These are phyloP conservation scores for Zaprionus obscuricornis DNA, from an alignment of 2,888 invertebrate species.

Conservation along the genomic window DNA sequence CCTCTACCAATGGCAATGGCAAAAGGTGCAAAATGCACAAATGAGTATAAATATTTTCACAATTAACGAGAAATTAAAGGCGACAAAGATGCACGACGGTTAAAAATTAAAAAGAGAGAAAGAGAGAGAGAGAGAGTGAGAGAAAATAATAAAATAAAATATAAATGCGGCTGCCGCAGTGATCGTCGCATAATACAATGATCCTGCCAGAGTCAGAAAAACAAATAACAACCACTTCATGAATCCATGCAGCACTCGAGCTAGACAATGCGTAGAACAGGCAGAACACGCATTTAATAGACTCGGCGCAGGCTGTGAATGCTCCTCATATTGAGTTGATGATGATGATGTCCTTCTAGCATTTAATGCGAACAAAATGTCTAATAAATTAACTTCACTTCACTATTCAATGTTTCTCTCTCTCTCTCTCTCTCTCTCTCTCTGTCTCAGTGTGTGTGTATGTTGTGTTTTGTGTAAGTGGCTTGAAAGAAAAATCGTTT, in stretches of 20 bases:
- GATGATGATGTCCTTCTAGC: constrained; percentile 78
- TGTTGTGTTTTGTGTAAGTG: constrained; percentile 73
- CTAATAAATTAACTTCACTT: constrained; percentile 82
- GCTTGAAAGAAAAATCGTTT: constrained; percentile 79
- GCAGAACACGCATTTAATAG: constrained; percentile 76
- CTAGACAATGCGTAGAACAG: constrained; percentile 69
- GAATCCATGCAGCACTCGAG: constrained; percentile 58
- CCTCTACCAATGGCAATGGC: constrained; percentile 25
- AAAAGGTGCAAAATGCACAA: constrained; percentile 81
- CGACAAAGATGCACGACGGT: constrained; percentile 65
- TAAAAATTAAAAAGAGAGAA: constrained; percentile 4
- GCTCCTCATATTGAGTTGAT: constrained; percentile 44
- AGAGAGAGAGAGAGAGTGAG: no score
- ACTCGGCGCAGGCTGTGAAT: constrained; percentile 51
- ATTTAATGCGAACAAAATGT: constrained; percentile 77
- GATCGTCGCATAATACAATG: constrained; percentile 24
- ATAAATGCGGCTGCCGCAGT: constrained; percentile 52
- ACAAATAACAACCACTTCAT: constrained; percentile 71
- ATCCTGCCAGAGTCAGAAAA: constrained; percentile 62
- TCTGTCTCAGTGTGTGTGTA: constrained; percentile 32
- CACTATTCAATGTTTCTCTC: constrained; percentile 37
- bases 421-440: constrained; percentile 25
- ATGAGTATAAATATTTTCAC: constrained; percentile 83
- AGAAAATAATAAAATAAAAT: constrained; percentile 15
- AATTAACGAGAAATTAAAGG: constrained; percentile 82